Conservation (phyloP, 2,113 vertebrate species). For the Probosciger aterrimus region DNA sequence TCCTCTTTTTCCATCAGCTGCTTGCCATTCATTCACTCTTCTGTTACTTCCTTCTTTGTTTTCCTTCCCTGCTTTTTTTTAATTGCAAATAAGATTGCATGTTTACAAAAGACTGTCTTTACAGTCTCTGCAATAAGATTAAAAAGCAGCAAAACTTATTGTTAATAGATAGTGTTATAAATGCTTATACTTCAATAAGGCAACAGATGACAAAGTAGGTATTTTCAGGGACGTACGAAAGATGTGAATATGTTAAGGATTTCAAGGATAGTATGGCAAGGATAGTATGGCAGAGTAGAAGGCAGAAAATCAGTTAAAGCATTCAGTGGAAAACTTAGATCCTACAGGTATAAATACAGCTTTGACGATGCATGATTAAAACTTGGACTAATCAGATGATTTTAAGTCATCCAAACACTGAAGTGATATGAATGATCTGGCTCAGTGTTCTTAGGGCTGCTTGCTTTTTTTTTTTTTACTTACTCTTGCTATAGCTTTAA, state of each 20-base stretch:
- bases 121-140: not conserved
- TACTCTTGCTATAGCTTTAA: not conserved
- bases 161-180: not conserved
- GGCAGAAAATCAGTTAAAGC: not conserved
- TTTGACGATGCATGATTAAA: not conserved
- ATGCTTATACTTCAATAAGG: not conserved
- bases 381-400: not conserved
- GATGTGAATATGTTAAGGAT: not conserved
- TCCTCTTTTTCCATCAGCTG: not conserved
- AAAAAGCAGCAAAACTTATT: constrained; percentile 1
- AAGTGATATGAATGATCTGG: not conserved
- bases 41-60: constrained; percentile 42
- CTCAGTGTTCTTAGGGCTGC: not conserved
- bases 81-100: constrained; percentile 51
- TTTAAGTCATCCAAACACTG: not conserved
- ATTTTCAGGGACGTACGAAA: not conserved
- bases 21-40: constrained; percentile 17
- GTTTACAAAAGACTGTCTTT: constrained; percentile 29
- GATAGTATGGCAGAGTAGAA: not conserved
- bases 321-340: not conserved
- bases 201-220: not conserved
- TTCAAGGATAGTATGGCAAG: not conserved
- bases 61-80: constrained; percentile 30
- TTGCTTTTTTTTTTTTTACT: not conserved
- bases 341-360: not conserved